Conservation (phyloP, 2,113 vertebrate species). For the Cynoglossus semilaevis region DNA sequence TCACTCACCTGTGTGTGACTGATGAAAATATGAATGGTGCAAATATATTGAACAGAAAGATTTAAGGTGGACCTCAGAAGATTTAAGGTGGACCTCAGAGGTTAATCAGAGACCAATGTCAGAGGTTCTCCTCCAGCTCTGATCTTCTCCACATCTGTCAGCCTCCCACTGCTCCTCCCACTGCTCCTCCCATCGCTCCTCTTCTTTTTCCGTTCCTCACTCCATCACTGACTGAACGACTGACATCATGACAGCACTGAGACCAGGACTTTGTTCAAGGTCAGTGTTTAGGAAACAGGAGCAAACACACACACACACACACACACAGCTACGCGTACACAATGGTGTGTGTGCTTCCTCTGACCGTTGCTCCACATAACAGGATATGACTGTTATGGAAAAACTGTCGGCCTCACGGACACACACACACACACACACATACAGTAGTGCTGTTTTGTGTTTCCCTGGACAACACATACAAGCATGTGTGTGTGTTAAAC, state of each 20-base stretch:
- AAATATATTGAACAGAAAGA: slow-evolving; percentile 11
- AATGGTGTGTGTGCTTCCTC: no score
- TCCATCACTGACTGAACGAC: slow-evolving; percentile 18
- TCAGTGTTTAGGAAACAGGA: no score
- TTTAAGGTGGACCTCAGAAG: slow-evolving; percentile 21
- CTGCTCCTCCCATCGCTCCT: slow-evolving; percentile 18
- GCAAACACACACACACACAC: slow-evolving; percentile 8
- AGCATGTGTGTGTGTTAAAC: no score
- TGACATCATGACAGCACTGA: slow-evolving; percentile 10
- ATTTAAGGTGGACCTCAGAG: slow-evolving; percentile 36
- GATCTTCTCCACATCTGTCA: slow-evolving; percentile 46
- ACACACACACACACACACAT: slow-evolving; percentile 7
- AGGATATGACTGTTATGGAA: slow-evolving; percentile 65
- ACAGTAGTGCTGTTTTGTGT: background rate
- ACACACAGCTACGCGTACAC: slow-evolving; percentile 6
- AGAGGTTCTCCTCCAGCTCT: no score
- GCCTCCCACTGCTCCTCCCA: slow-evolving; percentile 5
- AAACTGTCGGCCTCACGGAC: slow-evolving; percentile 16
- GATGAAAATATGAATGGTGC: slow-evolving; percentile 26
- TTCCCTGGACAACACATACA: no score
- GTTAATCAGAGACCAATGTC: slow-evolving; percentile 19
- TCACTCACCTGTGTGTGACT: slow-evolving; percentile 4
- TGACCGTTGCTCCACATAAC: no score
- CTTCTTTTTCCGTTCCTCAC: slow-evolving; percentile 34
- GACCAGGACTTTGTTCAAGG: no score